Evolutionary conservation across 2,113 vertebrate species (phyloP), one percentile per base, ranked within the genome.

Genomic region (Leucosticte australis): DNA sequence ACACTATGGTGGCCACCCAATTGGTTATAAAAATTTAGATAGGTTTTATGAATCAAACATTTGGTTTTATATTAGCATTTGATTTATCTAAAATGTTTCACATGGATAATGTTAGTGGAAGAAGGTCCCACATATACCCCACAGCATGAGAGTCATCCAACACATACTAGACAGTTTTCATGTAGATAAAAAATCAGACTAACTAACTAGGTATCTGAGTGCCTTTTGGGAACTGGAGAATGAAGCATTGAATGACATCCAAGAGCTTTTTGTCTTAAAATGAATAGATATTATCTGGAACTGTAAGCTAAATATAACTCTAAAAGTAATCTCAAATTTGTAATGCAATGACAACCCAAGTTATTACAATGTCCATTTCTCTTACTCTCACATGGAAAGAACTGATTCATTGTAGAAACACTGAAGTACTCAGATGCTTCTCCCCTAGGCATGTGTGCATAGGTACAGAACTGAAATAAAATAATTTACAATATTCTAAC

Each of bases 1-100:
- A 52, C 21, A 24, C 9, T n/a, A 1, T n/a, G 11, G 23, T 74
- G 47, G 23, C 37, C 31, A 65, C 22, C 3, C 7, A 49, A 0
- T 42, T 69, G 15, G 33, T 3, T 30, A 27, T 74, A 70, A 92
- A 55, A 24, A 35, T 83, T 63, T 63, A 26, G 19, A 22, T 17
- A 69, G 24, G 21, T 74, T 77, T 86, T 76, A 17, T 65, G 33
- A 44, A 65, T 80, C 44, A 76, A 64, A 41, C 20, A 27, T 85
- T 79, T 90, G 15, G 31, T 80, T 88, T 50, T 9, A 21, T 62
- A 27, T 31, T 83, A 39, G 7, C 6, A 9, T 88, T 86, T 90
- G 6, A 18, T 56, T 76, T 88, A 19, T n/a, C 18, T 53, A 46
- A 85, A 39, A 46, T 28, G 27, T 77, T 92, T 83, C 27, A n/a